A percentile compares a stretch with the other conserved stretches of the same genome.
Evolutionary conservation across 2,113 vertebrate genomes (phyloP).

Genomic region (Triplophysa dalaica): DNA sequence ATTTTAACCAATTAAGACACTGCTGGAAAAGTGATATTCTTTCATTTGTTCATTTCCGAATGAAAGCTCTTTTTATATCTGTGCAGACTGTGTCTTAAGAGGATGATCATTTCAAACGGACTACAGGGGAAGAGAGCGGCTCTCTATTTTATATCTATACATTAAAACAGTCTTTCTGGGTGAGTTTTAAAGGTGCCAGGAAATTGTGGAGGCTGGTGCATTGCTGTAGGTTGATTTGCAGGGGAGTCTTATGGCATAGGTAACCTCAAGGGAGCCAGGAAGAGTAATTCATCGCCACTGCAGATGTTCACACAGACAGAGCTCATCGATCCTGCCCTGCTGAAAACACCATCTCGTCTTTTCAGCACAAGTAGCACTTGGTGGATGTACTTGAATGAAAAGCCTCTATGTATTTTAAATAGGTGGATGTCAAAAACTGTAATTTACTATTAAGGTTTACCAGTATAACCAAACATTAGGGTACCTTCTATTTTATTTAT

Average conservation of each 20-base stretch:
- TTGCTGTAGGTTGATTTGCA: constrained; percentile 54
- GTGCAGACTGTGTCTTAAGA: constrained; percentile 1
- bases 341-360: constrained; percentile 26
- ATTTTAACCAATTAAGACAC: constrained; percentile 50
- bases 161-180: constrained; percentile 10
- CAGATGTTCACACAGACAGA: constrained; percentile 63
- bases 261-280: constrained; percentile 56
- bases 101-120: constrained; percentile 13
- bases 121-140: background rate
- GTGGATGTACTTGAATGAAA: background rate
- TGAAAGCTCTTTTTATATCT: constrained; percentile 10
- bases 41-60: constrained; percentile 28
- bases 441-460: background rate
- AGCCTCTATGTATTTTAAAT: background rate
- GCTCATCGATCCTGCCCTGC: constrained; percentile 56
- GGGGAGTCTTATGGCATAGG: constrained; percentile 51
- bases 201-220: constrained; percentile 26
- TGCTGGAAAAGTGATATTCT: constrained; percentile 34
- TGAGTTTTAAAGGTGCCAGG: constrained; percentile 21
- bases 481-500: background rate
- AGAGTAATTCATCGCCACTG: constrained; percentile 66
- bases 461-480: background rate
- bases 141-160: constrained; percentile 19
- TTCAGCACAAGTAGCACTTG: constrained; percentile 21
- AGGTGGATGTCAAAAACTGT: background rate